Evolutionary conservation across 2,888 invertebrate genomes (phyloP), one percentile per base, ranked within the genome.

Genomic region (Diarsia brunnea): DNA sequence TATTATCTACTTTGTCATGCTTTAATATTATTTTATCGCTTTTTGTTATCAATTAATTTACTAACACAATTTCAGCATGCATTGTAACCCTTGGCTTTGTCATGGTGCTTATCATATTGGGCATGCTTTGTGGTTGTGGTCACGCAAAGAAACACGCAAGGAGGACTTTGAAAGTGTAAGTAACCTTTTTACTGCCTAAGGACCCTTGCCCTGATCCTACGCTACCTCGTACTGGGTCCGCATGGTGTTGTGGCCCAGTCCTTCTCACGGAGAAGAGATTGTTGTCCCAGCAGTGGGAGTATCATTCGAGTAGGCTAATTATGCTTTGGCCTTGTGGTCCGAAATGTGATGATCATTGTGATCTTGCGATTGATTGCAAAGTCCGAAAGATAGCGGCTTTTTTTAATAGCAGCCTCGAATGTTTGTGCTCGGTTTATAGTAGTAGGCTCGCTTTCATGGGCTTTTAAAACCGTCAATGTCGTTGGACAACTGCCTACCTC

Each of bases 91-190:
- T 96, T 82, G 92, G 94, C 64, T 93, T 96, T 68, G 93, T 97
- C 49, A 93, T 96, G 91, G 85, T 96, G 60, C 93, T 97, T 69
- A 91, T 97, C 61, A 89, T 97, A 69, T 95, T 97, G 92, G 95
- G 96, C 16, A 91, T 97, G 88, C 90, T 97, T 70, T 95, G 96
- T 93, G 92, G 97, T 88, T 96, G 96, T 82, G 94, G 95, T 14
- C 92, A 92, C 47, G 93, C 93, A 45, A 95, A 95, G 87, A 91
- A 90, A 53, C 95, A 95, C 74, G 95, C 94, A 14, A 94, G 92
- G 82, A 92, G 95, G 81, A 95, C 96, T 55, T 90, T 96, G 73
- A 94, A 95, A 92, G 91, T 93, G 96, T 96, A 89, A 94, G 96
- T 94, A 53, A 55, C 31, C 27, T 55, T 55, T 19, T 47, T 21